Base-by-base conservation (phyloP, 2,113 vertebrate genomes). In the Dipodomys ordii region DNA sequence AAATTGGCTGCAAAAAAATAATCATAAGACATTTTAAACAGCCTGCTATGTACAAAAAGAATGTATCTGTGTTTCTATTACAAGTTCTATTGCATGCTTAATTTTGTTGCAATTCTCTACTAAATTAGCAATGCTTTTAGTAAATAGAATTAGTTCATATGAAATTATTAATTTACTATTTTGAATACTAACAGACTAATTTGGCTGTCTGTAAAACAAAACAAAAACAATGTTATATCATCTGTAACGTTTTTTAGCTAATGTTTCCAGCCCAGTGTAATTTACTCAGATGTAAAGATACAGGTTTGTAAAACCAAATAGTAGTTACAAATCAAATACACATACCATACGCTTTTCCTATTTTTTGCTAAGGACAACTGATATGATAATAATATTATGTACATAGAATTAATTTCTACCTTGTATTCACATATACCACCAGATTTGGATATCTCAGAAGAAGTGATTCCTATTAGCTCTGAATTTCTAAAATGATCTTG, bases 1-100 rank as follows among this genome's bases (percentile, higher is more conserved):
- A 87, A 23, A 72, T 82, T 0, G 18, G 62, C 74, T 91, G 6
- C 3, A 93, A 95, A 96, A 46, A 68, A 25, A 32, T 12, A 44
- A 30, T 84, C 78, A 13, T 73, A 83, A 23, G 53, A 2, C 19
- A 57, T 91, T 90, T 68, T 72, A 88, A 74, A 64, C 3, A 81
- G 19, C 27, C 67, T 30, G 84, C 64, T 60, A 53, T 4, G 88
- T 94, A 95, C 57, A 46, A 83, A 88, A 35, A 49, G 0, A 76
- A n/a, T 0, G 72, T 90, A 3, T 86, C 9, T 28, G 10, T 79
- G 91, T 64, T 97, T 95, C 27, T 53, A 64, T 97, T 93, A 94
- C 49, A 2, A 82, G 22, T 95, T 19, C 87, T 13, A 23, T 23
- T 92, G 15, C 4, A 57, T 13, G 12, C 91, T 96, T 9, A 65